Evolutionary conservation across 2,888 invertebrate species (phyloP).

Genomic region (Lumbricus terrestris): DNA sequence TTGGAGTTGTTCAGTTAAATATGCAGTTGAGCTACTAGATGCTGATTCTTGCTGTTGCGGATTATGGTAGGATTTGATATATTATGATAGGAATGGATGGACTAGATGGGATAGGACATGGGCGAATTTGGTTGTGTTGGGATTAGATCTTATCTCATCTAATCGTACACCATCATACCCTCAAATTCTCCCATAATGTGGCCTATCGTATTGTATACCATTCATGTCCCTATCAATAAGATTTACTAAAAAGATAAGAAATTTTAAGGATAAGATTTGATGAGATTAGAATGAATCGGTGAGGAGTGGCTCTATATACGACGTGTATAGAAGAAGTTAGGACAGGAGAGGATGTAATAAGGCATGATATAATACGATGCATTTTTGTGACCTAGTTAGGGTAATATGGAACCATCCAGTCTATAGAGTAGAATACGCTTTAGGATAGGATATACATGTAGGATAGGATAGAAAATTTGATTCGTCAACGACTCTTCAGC

Average conservation of each 20-base stretch:
- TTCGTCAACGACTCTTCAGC: background rate
- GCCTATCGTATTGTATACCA: too few relatives aligned
- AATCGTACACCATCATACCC: too few relatives aligned
- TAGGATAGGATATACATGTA: background rate
- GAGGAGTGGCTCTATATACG: too few relatives aligned
- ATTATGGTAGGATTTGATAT: background rate
- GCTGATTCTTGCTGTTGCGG: background rate
- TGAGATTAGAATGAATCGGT: too few relatives aligned
- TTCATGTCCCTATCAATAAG: too few relatives aligned
- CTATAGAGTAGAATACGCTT: background rate
- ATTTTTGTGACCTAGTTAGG: background rate
- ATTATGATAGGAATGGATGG: background rate
- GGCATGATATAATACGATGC: background rate
- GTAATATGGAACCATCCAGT: background rate
- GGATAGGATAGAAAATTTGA: background rate
- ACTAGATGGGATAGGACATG: too few relatives aligned
- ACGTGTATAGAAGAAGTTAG: too few relatives aligned
- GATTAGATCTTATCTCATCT: too few relatives aligned
- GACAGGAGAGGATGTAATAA: background rate
- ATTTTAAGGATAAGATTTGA: too few relatives aligned
- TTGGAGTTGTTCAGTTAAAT: background rate
- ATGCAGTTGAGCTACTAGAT: background rate
- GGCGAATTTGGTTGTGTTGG: too few relatives aligned
- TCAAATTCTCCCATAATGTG: too few relatives aligned
- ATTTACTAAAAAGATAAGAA: too few relatives aligned